These are phyloP conservation scores for Apoderus coryli DNA, from an alignment of 2,888 invertebrate species.

Conservation along the genomic window DNA sequence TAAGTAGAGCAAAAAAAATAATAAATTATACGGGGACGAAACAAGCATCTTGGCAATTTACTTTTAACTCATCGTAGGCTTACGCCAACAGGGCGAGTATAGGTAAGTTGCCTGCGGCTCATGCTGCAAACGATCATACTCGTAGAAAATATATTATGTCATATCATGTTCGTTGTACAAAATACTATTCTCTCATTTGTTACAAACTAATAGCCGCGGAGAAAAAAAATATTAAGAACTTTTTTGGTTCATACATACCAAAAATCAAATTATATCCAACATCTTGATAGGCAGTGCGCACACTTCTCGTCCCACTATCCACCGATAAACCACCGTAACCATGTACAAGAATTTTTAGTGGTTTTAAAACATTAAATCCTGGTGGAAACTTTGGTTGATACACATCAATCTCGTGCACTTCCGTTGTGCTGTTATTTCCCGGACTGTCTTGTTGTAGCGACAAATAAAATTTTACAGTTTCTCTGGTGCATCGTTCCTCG, in stretches of 20 bases:
- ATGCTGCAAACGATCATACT: no score
- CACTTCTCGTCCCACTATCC: constrained; percentile 28
- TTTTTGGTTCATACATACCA: constrained; percentile 20
- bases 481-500: constrained; percentile 29
- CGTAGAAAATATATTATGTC: no score
- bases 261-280: constrained; percentile 26
- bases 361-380: constrained; percentile 19
- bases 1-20: background rate
- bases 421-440: constrained; percentile 15
- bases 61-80: no score
- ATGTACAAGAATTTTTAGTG: constrained; percentile 30
- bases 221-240: no score
- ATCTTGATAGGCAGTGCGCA: constrained; percentile 25
- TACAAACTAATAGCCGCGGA: no score
- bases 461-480: constrained; percentile 28
- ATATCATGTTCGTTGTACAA: no score
- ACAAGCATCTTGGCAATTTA: no score
- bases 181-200: no score
- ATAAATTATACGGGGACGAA: no score
- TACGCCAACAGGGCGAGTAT: no score
- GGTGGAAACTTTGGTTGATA: constrained; percentile 23
- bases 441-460: no score
- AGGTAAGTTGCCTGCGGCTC: no score
- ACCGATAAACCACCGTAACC: constrained; percentile 32
- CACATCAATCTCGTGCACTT: constrained; percentile 22